Base-by-base conservation (phyloP, 2,797 vertebrate species). In the Gephyroberyx darwinii region DNA sequence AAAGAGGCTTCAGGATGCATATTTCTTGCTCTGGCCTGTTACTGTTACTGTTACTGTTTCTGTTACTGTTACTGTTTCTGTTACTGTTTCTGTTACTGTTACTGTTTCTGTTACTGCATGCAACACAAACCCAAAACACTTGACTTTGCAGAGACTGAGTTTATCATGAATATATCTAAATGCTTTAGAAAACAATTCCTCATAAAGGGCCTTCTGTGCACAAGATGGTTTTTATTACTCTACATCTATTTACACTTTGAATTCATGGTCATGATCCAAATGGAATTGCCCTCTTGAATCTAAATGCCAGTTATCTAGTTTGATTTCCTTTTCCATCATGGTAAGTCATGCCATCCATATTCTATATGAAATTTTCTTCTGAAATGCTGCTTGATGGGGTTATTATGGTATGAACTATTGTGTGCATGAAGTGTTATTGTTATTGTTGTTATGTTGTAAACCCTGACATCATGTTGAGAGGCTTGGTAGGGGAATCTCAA, bases 101-200 rank as follows among this genome's bases (percentile, higher is more conserved):
- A 86, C 58, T 69, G 47, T 76, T 65, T 66, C 55, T 84, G 83
- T 83, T 55, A 84, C 69, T 41, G n/a, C 89, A 91, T 93, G 89
- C 91, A 88, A 83, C 72, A 84, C 65, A n/a, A n/a, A n/a, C 50
- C 57, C 55, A 80, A 75, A 86, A 76, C 84, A 89, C 78, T 86
- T 86, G 75, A 76, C 75, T 77, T 88, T 83, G 84, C 84, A 84
- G 58, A 56, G 66, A 78, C 65, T 83, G 51, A 50, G 77, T 81
- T 81, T 55, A 65, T 79, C 37, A 74, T 65, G 48, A 76, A 56
- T 10, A 39, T 48, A 5, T 22, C 26, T 14, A 33, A 10, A 51
- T 16, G 6, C 26, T 35, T 56, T 65, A 47, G 5, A 54, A 56
- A 48, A 51, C 26, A 22, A 22, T 43, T 65, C 13, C 10, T 20